Conservation (phyloP, 2,113 vertebrate species). For the Smithornis capensis region DNA sequence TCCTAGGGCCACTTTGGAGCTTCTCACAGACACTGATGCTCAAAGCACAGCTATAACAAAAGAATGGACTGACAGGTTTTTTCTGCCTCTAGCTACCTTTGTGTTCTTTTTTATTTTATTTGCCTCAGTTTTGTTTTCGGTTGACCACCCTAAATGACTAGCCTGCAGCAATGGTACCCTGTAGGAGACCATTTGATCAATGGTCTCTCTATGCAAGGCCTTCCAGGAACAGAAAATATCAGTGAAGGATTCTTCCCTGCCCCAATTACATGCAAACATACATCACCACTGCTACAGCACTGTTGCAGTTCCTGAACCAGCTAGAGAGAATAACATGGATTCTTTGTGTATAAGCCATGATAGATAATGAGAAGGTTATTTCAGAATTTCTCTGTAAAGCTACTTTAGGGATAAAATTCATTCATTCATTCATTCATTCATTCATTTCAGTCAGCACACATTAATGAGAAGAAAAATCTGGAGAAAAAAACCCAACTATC, state of each 20-base stretch:
- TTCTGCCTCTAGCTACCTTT: slow-evolving; percentile 57
- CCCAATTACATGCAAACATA: background rate
- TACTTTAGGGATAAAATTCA: slow-evolving; percentile 30
- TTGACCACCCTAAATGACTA: slow-evolving; percentile 34
- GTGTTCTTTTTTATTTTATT: slow-evolving; percentile 61
- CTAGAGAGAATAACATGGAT: background rate
- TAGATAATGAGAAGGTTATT: slow-evolving; percentile 3
- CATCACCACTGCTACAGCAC: background rate
- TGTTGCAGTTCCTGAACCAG: background rate
- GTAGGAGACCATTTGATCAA: background rate
- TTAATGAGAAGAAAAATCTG: background rate
- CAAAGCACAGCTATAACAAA: slow-evolving; percentile 46
- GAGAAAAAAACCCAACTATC: background rate
- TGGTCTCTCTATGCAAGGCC: background rate
- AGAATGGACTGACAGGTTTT: slow-evolving; percentile 41
- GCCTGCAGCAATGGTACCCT: slow-evolving; percentile 17
- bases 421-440: too few relatives aligned
- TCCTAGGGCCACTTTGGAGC: slow-evolving; percentile 35
- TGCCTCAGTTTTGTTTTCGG: slow-evolving; percentile 46
- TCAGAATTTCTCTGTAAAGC: slow-evolving; percentile 39
- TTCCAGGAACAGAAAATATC: background rate
- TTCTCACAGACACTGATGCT: slow-evolving; percentile 31
- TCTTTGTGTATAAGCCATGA: background rate
- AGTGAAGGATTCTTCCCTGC: background rate
- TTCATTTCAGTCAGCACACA: background rate